These are phyloP conservation scores for Colistium nudipinnis DNA, from an alignment of 2,113 vertebrate species.

Conservation along the genomic window DNA sequence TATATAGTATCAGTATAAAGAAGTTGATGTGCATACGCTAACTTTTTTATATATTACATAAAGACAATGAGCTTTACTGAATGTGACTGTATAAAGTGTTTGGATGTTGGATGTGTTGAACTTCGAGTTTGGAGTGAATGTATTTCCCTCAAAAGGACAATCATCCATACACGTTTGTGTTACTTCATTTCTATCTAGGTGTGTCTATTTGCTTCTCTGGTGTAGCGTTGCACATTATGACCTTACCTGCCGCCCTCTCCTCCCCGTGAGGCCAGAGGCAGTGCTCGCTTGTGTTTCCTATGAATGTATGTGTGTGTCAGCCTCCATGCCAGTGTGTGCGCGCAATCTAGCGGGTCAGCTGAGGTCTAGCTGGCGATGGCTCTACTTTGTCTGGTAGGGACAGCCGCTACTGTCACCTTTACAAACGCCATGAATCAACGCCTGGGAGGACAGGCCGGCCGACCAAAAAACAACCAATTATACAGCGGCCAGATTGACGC, in stretches of 20 bases:
- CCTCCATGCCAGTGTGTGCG: constrained; percentile 13
- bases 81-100: not conserved
- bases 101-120: not conserved
- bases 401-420: constrained; percentile 83
- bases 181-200: not conserved
- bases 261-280: constrained; percentile 83
- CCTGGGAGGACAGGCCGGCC: constrained; percentile 67
- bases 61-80: not conserved
- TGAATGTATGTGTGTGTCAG: constrained; percentile 27
- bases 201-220: constrained; percentile 12
- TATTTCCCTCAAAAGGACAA: not conserved
- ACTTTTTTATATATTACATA: not conserved
- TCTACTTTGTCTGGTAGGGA: constrained; percentile 83
- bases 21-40: not conserved
- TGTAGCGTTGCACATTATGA: constrained; percentile 84
- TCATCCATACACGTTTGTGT: not conserved
- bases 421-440: constrained; percentile 79
- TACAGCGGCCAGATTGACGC: constrained; percentile 80
- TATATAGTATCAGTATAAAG: not conserved
- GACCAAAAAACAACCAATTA: constrained; percentile 81
- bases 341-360: constrained; percentile 64
- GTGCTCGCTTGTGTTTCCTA: constrained; percentile 76
- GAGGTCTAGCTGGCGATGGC: constrained; percentile 68
- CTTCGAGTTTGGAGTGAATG: not conserved
- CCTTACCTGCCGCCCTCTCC: constrained; percentile 86